Percentiles rank a stretch among this genome's conserved stretches.
These are phyloP conservation scores for Podiceps cristatus DNA, from an alignment of 2,113 vertebrate species.

Conservation along the genomic window DNA sequence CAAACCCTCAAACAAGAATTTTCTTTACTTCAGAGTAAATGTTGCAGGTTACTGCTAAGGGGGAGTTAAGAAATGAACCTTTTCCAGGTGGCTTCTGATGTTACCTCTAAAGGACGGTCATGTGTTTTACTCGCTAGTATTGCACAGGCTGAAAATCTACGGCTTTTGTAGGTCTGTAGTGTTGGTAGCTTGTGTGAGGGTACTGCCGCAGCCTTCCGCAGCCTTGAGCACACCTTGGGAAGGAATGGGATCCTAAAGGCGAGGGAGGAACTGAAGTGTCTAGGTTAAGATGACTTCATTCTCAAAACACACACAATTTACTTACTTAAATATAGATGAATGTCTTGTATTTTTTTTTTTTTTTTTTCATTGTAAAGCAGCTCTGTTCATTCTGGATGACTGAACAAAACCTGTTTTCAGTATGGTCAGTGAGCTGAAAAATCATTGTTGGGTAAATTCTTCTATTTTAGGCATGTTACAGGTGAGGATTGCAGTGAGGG, in stretches of 20 bases:
- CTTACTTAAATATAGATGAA: neutral
- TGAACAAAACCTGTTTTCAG: neutral
- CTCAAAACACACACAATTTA: neutral
- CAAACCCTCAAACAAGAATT: neutral
- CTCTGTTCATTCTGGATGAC: neutral
- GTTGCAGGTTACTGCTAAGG: neutral
- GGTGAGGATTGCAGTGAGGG: neutral
- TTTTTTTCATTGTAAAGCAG: neutral
- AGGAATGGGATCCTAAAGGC: neutral
- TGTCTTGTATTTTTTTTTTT: neutral
- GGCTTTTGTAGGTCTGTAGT: neutral
- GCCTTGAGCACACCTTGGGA: rapidly evolving
- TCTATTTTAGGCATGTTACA: neutral
- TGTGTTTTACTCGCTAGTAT: neutral
- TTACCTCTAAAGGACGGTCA: neutral
- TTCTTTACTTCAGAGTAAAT: neutral
- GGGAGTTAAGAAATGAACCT: neutral
- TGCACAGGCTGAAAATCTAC: neutral
- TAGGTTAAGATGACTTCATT: neutral
- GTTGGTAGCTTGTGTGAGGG: neutral
- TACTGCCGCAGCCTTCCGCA: neutral
- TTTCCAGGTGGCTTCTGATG: neutral
- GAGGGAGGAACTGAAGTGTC: neutral
- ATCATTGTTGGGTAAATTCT: neutral
- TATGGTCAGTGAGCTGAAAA: neutral